A percentile compares a stretch with the other conserved stretches of the same genome.
phyloP scores from a whole-genome alignment of 2,888 invertebrate genomes.

The Heliconius charithonia region DNA sequence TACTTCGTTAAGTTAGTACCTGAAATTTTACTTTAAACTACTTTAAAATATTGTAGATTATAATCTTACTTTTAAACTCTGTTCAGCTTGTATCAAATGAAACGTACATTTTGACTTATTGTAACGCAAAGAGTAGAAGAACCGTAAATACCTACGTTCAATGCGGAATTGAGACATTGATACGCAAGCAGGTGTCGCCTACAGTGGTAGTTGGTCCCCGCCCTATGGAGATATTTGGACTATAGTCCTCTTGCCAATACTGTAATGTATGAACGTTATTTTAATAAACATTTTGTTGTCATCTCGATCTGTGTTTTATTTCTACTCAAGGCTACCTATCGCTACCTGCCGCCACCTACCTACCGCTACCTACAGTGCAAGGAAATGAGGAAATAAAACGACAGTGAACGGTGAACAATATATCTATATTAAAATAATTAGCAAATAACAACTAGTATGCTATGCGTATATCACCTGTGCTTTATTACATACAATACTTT shows the following conservation, averaged over 20 bases:
- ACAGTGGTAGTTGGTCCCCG: not conserved
- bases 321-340: not conserved
- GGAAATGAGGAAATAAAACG: constrained; percentile 12
- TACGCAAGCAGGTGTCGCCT: too few species aligned
- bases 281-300: constrained; percentile 73
- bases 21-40: not conserved
- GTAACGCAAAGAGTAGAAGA: not conserved
- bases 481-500: constrained; percentile 75
- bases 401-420: constrained; percentile 16
- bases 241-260: constrained; percentile 64
- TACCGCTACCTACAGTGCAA: too few species aligned
- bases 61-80: not conserved
- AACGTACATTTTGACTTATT: not conserved
- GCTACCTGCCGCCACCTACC: too few species aligned
- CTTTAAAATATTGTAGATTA: not conserved
- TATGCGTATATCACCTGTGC: constrained; percentile 39
- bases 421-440: constrained; percentile 17
- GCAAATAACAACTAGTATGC: constrained; percentile 19
- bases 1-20: not conserved
- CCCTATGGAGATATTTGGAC: constrained; percentile 56
- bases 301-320: constrained; percentile 53
- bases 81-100: not conserved
- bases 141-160: not conserved
- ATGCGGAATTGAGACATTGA: too few species aligned
- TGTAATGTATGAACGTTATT: constrained; percentile 65